A percentile compares a stretch with the other conserved stretches of the same genome.
Evolutionary conservation across 2,888 invertebrate species (phyloP).

Genomic region (Polia nebulosa): DNA sequence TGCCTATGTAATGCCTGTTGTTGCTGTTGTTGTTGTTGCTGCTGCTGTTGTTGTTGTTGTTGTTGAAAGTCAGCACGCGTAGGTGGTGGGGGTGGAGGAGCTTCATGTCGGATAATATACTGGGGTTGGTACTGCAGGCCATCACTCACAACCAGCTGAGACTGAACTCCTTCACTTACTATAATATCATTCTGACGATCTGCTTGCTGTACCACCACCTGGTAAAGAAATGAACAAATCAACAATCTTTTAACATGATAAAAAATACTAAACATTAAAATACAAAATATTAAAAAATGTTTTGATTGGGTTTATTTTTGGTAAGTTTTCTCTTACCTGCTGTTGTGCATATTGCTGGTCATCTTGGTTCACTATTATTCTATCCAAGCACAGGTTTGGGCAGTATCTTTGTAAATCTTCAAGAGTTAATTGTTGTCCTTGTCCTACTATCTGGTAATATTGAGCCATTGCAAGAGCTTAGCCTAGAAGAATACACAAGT

Average conservation of each 20-base stretch:
- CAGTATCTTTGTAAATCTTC: constrained; percentile 93
- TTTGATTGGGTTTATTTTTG: constrained; percentile 6
- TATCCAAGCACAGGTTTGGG: constrained; percentile 91
- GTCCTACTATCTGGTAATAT: constrained; percentile 93
- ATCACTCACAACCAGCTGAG: constrained; percentile 86
- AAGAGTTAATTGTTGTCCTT: constrained; percentile 88
- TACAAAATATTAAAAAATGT: not conserved
- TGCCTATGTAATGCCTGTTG: constrained; percentile 83
- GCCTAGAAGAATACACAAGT: constrained; percentile 73
- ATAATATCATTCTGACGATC: constrained; percentile 90
- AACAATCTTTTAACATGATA: constrained; percentile 4
- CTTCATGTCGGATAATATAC: constrained; percentile 88
- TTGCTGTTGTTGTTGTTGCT: constrained; percentile 78
- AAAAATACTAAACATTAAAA: constrained; percentile 5
- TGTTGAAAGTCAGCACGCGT: constrained; percentile 83
- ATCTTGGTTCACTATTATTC: constrained; percentile 88
- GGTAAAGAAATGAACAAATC: constrained; percentile 31
- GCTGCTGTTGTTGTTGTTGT: constrained; percentile 76
- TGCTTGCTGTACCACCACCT: constrained; percentile 90
- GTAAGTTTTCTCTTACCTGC: constrained; percentile 76
- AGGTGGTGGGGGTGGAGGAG: constrained; percentile 79
- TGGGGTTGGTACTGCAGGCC: constrained; percentile 88
- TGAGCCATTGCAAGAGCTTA: constrained; percentile 92
- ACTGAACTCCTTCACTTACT: constrained; percentile 88
- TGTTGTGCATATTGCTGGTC: constrained; percentile 89